Evolutionary conservation across 2,113 vertebrate species (phyloP), one percentile per base, ranked within the genome.

Genomic region (Pseudopipra pipra): DNA sequence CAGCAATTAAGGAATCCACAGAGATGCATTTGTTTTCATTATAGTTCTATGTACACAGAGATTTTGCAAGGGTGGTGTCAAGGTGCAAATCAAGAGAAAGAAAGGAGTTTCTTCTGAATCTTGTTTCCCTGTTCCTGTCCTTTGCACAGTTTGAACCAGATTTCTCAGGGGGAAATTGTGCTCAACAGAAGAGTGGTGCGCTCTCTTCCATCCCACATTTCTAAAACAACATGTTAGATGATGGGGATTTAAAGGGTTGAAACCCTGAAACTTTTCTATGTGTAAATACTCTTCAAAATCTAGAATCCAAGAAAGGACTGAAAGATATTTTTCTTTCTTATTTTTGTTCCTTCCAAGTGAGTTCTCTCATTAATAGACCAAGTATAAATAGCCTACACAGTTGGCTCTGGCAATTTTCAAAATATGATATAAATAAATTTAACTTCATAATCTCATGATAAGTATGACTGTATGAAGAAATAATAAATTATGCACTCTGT

Each of bases 361-460:
- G 87, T 89, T 91, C 75, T 96, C 75, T 98, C 94, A 87, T 97
- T 97, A 98, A 94, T 97, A 97, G 94, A 97, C 89, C 94, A 96
- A 97, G 58, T 72, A 96, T 90, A 96, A 96, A 96, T 96, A 97
- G 88, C 95, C 93, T 83, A 95, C 91, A 85, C 81, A 89, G 93
- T 96, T 95, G 96, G 92, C 85, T 95, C 75, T 93, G 95, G 83
- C 85, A 95, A 97, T 97, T 97, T 97, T 94, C 79, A 95, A 97
- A 97, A 97, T 96, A 94, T 17, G 81, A 97, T 97, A 97, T 97
- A 96, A 97, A 98, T 98, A 97, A 97, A 98, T 97, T 97, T 97
- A 97, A 97, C 91, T 97, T 97, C 95, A 94, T 97, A 97, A 98
- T 97, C 80, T 96, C 81, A 66, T 89, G 46, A 59, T 95, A 96